These are phyloP conservation scores for Idaea dimidiata DNA, from an alignment of 2,888 invertebrate species.

Conservation along the genomic window DNA sequence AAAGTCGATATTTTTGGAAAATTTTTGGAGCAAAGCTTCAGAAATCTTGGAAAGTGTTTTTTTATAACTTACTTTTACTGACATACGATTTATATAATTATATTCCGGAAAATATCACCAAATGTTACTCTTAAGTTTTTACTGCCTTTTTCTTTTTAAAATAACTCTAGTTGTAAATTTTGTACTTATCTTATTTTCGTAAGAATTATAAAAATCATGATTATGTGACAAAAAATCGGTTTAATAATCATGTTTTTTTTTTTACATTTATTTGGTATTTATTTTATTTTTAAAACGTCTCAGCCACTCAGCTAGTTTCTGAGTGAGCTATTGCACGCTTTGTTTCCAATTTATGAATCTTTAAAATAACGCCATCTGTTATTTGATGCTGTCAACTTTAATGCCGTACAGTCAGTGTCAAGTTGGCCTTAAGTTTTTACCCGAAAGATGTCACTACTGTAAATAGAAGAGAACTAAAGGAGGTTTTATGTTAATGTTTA, in stretches of 20 bases:
- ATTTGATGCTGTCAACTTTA: background rate
- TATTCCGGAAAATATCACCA: slow-evolving; percentile 7
- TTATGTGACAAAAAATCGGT: too few species aligned
- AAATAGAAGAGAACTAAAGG: too few species aligned
- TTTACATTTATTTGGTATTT: slow-evolving; percentile 20
- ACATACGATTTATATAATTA: background rate
- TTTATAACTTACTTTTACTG: too few species aligned
- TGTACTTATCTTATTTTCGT: background rate
- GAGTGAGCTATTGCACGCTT: slow-evolving; percentile 75
- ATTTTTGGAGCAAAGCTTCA: too few species aligned
- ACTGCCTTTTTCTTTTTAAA: background rate
- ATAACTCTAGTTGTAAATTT: too few species aligned
- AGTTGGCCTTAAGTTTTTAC: background rate
- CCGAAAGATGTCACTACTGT: background rate
- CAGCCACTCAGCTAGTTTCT: slow-evolving; percentile 68
- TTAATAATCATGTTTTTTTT: slow-evolving; percentile 5
- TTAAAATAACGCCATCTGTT: background rate
- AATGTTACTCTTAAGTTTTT: slow-evolving; percentile 5
- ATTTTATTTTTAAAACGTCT: slow-evolving; percentile 57
- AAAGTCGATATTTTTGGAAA: too few species aligned
- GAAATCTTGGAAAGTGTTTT: too few species aligned
- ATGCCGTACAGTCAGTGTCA: background rate
- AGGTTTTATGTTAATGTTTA: too few species aligned
- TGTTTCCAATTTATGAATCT: slow-evolving; percentile 32
- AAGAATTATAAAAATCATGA: background rate